Evolutionary conservation across 2,888 invertebrate species (phyloP), one percentile per base, ranked within the genome.

Genomic region (Cephonodes hylas): DNA sequence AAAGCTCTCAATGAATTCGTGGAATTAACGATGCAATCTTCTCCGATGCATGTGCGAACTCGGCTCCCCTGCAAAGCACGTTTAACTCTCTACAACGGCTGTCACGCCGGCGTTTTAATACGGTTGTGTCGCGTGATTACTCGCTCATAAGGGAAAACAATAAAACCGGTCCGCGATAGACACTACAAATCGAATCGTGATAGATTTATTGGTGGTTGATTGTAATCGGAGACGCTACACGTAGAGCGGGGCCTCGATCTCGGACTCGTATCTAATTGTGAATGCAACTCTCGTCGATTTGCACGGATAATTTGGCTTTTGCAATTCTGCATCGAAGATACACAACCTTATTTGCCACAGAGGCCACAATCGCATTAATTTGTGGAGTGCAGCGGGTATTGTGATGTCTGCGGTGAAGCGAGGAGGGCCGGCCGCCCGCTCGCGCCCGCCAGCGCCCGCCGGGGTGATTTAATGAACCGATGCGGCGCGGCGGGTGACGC

Each of bases 391-490:
- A 85, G 76, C 77, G 79, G 70, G 79, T 77, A 82, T 85, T 85
- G 83, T 82, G 79, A 77, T 67, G 74, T 73, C 67, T 69, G 58
- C 60, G 72, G 72, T 57, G 67, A 66, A 65, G 72, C 62, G 63
- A 68, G 66, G 72, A 64, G 68, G 68, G 67, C 66, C 48, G 48
- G 15, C 38, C 38, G 38, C 38, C n/a, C n/a, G 22, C 45, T 22
- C 20, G 45, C 20, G 63, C 64, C 70, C n/a, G n/a, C n/a, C n/a
- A n/a, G n/a, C n/a, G n/a, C n/a, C 70, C 74, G 69, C 69, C 66
- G 79, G 87, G 86, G 87, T 84, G 89, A 87, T 85, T 91, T 91
- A 91, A 91, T 90, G 90, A 90, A 88, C 87, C 88, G 83, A 84
- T 84, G 89, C 85, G 89, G 89, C 80, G 85, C 53, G 88, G 89